Conservation (phyloP, 2,797 vertebrate genomes). For the Brachymystax lenok region DNA sequence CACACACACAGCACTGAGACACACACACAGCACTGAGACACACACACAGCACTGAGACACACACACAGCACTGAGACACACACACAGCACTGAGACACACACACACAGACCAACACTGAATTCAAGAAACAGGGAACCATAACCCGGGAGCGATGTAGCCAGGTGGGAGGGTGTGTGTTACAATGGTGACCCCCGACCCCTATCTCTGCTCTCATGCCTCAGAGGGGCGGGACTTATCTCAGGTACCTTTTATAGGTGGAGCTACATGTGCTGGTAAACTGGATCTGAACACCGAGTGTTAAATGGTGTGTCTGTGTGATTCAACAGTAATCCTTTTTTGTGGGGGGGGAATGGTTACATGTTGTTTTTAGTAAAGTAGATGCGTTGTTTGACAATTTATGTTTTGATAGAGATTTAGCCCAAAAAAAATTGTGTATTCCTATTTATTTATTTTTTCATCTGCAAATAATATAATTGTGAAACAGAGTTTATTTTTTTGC, state of each 20-base stretch:
- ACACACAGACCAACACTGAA: background rate
- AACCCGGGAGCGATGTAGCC: background rate
- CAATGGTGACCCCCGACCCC: slow-evolving; percentile 48
- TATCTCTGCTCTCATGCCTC: slow-evolving; percentile 2
- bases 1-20: too few species aligned
- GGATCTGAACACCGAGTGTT: slow-evolving; percentile 32
- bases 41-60: too few species aligned
- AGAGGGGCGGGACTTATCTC: slow-evolving; percentile 45
- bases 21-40: too few species aligned
- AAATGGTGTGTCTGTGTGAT: background rate
- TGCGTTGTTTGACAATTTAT: slow-evolving; percentile 17
- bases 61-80: too few species aligned
- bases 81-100: too few species aligned
- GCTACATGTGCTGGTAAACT: slow-evolving; percentile 23
- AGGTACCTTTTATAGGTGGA: slow-evolving; percentile 55
- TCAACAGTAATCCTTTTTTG: background rate
- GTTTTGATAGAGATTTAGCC: slow-evolving; percentile 3
- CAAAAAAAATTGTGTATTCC: background rate
- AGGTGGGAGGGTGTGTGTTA: slow-evolving; percentile 2
- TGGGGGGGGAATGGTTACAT: background rate
- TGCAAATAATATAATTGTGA: slow-evolving; percentile 3
- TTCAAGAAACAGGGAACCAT: background rate
- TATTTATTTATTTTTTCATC: background rate
- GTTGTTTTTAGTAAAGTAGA: background rate
- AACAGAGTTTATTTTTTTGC: slow-evolving; percentile 42